A percentile compares a stretch with the other conserved stretches of the same genome.
phyloP scores from a whole-genome alignment of 23 tunicate genomes.

The Phallusia fumigata region DNA sequence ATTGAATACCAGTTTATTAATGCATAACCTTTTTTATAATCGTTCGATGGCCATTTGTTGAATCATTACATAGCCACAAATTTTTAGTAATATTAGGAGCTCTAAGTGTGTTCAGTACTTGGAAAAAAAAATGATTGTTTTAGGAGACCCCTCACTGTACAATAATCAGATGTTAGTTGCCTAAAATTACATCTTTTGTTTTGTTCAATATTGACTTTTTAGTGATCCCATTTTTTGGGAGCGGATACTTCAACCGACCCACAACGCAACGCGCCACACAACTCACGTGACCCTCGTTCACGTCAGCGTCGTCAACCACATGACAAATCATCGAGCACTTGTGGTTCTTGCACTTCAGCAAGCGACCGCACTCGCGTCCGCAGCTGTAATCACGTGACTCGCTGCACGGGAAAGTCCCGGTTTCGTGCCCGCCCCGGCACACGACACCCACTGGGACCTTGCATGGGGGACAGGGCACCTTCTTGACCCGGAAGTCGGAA shows the following conservation, averaged over 20 bases:
- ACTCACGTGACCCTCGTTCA: constrained; percentile 11
- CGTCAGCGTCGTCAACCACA: constrained; percentile 39
- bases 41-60: too few relatives aligned
- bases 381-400: constrained; percentile 62
- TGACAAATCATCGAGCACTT: constrained; percentile 63
- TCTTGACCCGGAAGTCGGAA: constrained; percentile 17
- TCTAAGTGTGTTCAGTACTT: too few relatives aligned
- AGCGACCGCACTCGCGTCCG: constrained; percentile 68
- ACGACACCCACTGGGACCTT: constrained; percentile 40
- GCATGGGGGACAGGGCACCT: constrained; percentile 83
- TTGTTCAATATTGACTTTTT: neutral
- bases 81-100: too few relatives aligned
- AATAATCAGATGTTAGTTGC: too few relatives aligned
- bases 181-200: too few relatives aligned
- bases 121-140: too few relatives aligned
- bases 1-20: too few relatives aligned
- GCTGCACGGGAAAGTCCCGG: constrained; percentile 45
- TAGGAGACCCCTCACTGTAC: too few relatives aligned
- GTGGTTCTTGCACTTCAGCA: constrained; percentile 68
- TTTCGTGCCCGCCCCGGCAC: constrained; percentile 77
- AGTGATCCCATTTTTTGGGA: neutral
- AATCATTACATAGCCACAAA: too few relatives aligned
- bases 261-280: neutral
- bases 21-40: too few relatives aligned
- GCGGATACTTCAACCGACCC: neutral